Evolutionary conservation across 2,888 invertebrate genomes (phyloP), one percentile per base, ranked within the genome.

Genomic region (Colletes collaris): DNA sequence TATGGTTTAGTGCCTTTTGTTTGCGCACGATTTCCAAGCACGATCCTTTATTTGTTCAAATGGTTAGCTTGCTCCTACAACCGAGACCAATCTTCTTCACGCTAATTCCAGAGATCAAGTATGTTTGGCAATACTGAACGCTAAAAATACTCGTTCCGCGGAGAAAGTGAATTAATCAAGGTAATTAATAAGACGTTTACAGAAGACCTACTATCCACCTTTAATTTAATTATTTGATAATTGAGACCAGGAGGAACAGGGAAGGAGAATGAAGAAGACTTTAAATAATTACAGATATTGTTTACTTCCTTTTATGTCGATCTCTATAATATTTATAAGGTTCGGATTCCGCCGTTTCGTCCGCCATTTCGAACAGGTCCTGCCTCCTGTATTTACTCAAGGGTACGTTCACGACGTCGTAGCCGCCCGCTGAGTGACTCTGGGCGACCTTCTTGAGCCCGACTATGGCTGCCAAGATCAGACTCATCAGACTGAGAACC

Each of bases 401-500:
- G 6, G 89, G 89, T 7, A 88, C 58, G 40, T 85, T 87, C 5
- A 89, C 88, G 8, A 86, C 79, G n/a, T 91, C 90, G 52, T 89
- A 84, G n/a, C 67, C 63, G 6, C 55, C n/a, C 0, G 76, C 76
- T 0, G 72, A 40, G 0, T 80, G 77, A 27, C 76, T 75, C 89
- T 93, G 88, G 89, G 94, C 88, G 90, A 95, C 92, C 44, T 94
- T 95, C 80, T 94, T 94, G 46, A 95, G 93, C 53, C 95, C 95
- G 0, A 96, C 93, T 4, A 96, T 94, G 0, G 95, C 95, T 0
- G 95, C 95, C 89, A 96, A 93, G 5, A 95, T 94, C 55, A 94
- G 90, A 80, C 94, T 94, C 92, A 94, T 91, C 6, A 94, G 89
- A 85, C 94, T 94, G 11, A 94, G 89, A 2, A 94, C 90, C 13